Base-by-base conservation (phyloP, 2,888 invertebrate genomes). In the Drosophila villosipedis region DNA sequence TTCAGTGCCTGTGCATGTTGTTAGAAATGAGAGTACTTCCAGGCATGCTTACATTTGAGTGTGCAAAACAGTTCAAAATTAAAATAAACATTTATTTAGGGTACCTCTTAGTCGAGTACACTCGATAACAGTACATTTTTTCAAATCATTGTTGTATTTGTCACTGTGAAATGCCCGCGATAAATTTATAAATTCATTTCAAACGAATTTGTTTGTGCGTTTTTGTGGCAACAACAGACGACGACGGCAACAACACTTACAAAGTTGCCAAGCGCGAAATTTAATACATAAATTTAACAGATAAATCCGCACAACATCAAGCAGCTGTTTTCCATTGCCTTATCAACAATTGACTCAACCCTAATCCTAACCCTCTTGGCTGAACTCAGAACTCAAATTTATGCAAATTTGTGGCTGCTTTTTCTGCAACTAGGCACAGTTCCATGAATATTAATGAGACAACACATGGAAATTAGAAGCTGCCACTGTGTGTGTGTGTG, bases 361-460 rank as follows among this genome's bases (percentile, higher is more conserved):
- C 16, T 9, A 16, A 25, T 47, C 16, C 47, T 12, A 22, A 49
- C 54, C 54, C 69, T 37, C 41, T 25, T 25, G 33, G 54, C 41
- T 55, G 63, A 76, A 64, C 72, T 76, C 63, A 61, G 63, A 16
- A 69, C 78, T 75, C 49, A 75, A 78, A 79, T 84, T 70, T 84
- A 84, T 84, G 84, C 86, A 84, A 81, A 84, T 84, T 53, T 72
- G 63, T 57, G 82, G 55, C 74, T 72, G 75, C 68, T 81, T 78
- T 78, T 81, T 81, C 83, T 74, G 68, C 70, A 62, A 54, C 55
- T 80, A 63, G 68, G 66, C 69, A 50, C 65, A 82, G 83, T 76
- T 84, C 76, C 76, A 85, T 85, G 85, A 85, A 85, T 85, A 85
- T 85, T 85, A 85, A 85, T 85, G 78, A 82, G 72, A 67, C 85